Percentiles rank a stretch among this genome's conserved stretches.
Evolutionary conservation across 2,113 vertebrate species (phyloP).

Genomic region (Bubo blakistoni): DNA sequence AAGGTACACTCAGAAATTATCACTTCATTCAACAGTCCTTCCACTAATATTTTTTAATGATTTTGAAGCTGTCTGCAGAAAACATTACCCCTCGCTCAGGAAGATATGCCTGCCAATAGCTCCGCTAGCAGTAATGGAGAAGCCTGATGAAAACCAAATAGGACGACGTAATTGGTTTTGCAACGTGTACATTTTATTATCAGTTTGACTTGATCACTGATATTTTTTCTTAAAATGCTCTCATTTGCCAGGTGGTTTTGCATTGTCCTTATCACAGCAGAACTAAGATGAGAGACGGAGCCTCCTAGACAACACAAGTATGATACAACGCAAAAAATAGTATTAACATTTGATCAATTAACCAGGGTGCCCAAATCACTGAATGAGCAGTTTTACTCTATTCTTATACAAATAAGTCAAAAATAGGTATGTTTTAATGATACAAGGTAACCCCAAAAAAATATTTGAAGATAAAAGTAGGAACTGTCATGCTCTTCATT

Average conservation of each 20-base stretch:
- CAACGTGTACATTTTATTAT: background rate
- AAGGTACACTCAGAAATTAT: background rate
- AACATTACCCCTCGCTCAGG: background rate
- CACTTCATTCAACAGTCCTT: background rate
- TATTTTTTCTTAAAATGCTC: background rate
- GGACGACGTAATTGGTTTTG: background rate
- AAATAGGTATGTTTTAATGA: background rate
- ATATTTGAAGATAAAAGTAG: background rate
- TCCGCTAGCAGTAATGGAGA: background rate
- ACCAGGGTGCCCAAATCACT: background rate
- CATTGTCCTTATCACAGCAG: too few relatives aligned
- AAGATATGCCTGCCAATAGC: background rate
- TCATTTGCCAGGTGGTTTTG: background rate
- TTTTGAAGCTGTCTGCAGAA: background rate
- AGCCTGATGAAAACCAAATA: background rate
- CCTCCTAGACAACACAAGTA: background rate
- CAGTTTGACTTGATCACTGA: too few relatives aligned
- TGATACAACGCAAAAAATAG: accelerated
- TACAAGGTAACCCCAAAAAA: background rate
- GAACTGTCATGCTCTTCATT: background rate
- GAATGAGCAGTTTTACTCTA: background rate
- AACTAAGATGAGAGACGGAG: too few relatives aligned
- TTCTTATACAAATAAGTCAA: background rate
- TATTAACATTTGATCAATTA: background rate
- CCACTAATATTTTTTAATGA: background rate